A percentile compares a stretch with the other conserved stretches of the same genome.
Evolutionary conservation across 2,888 invertebrate genomes (phyloP).

Genomic region (Hyles lineata): DNA sequence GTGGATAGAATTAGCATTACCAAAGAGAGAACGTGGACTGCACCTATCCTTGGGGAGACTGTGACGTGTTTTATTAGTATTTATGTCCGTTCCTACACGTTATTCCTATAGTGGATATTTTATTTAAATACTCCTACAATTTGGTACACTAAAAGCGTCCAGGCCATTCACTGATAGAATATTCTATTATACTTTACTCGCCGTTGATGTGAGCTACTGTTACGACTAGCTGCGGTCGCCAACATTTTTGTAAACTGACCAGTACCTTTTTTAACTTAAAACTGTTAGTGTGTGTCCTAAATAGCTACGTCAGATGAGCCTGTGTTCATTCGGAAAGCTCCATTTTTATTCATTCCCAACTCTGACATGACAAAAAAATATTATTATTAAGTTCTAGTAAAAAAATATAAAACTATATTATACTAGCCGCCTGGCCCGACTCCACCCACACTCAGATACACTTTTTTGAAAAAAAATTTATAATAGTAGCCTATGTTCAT

Average conservation of each 20-base stretch:
- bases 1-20: too few species aligned
- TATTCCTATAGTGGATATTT: constrained; percentile 24
- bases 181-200: constrained; percentile 38
- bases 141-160: constrained; percentile 43
- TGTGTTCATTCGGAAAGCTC: too few species aligned
- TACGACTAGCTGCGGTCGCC: constrained; percentile 32
- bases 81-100: not conserved
- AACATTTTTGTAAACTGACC: constrained; percentile 28
- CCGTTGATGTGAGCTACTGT: constrained; percentile 33
- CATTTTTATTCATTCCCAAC: too few species aligned
- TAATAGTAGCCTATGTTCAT: too few species aligned
- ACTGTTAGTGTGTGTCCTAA: too few species aligned
- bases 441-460: too few species aligned
- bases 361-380: too few species aligned
- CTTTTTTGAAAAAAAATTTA: too few species aligned
- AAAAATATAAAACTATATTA: too few species aligned
- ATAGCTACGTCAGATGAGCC: too few species aligned
- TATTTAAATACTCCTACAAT: constrained; percentile 36
- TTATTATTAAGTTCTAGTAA: too few species aligned
- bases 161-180: constrained; percentile 40
- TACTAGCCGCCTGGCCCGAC: too few species aligned
- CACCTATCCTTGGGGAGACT: not conserved
- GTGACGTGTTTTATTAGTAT: not conserved
- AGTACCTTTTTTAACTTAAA: not conserved
- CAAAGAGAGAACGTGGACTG: not conserved